Percentiles rank a stretch among this genome's conserved stretches.
These are phyloP conservation scores for Pangasius macronema DNA, from an alignment of 2,797 vertebrate genomes.

Conservation along the genomic window DNA sequence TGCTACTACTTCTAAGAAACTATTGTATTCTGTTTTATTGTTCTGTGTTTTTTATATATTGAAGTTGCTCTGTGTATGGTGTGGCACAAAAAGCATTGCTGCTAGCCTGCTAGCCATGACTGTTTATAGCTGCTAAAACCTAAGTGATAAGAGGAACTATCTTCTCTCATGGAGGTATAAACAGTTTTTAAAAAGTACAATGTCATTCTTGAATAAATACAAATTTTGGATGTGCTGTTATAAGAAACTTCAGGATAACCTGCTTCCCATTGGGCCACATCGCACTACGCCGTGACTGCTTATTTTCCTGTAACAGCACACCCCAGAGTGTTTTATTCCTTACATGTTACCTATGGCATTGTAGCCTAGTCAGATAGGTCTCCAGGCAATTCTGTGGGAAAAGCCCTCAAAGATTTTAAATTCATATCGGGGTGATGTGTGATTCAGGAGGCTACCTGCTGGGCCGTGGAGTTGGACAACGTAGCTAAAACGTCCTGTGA, in stretches of 20 bases:
- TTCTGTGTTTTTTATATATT: not conserved
- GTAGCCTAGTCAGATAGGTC: not conserved
- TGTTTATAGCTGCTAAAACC: not conserved
- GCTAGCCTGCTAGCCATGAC: not conserved
- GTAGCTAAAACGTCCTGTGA: conserved; percentile 91
- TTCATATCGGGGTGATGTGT: not conserved
- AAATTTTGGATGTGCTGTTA: not conserved
- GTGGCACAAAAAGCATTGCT: not conserved
- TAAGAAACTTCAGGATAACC: not conserved
- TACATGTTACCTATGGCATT: not conserved
- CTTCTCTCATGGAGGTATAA: not conserved
- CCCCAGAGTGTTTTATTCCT: not conserved
- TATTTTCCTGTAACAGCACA: not conserved
- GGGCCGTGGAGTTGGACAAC: conserved; percentile 84
- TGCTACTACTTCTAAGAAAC: not conserved
- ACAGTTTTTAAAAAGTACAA: not conserved
- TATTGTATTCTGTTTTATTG: not conserved
- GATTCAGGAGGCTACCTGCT: conserved; percentile 73
- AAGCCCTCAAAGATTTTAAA: not conserved
- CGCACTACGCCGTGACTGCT: no score
- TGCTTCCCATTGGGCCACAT: no score
- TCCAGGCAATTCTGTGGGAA: not conserved
- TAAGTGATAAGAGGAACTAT: not conserved
- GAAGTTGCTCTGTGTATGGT: not conserved
- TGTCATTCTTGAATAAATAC: not conserved